Evolutionary conservation across 2,888 invertebrate genomes (phyloP), one percentile per base, ranked within the genome.

Genomic region (Augiades crinisus): DNA sequence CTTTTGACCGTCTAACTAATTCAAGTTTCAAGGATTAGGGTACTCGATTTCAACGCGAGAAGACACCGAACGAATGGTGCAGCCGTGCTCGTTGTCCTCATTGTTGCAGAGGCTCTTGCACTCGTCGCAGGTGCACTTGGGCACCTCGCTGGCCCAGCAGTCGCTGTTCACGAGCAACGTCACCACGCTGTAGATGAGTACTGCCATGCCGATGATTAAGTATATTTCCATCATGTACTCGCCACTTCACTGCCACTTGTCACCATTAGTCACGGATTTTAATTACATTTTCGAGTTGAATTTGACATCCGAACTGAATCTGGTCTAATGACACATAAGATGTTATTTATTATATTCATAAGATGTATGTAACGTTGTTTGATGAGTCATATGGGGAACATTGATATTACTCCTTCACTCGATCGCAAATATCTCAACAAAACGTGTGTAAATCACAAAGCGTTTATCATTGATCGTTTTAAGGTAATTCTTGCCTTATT

Each of bases 51-150:
- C 80, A 50, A 86, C 66, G 4, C 73, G 70, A 10, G 81, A 81
- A 8, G 84, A 86, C 34, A 86, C 79, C 0, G 81, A 82, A 17
- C 52, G 45, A 4, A 64, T 56, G 8, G 60, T 52, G 3, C 72
- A 72, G 17, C 68, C 67, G 55, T 66, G 59, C 24, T 63, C 58
- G 50, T 59, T 66, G 36, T 57, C 61, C 36, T 54, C 51, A 21
- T 54, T 67, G 17, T 68, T 65, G 57, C 70, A 79, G 40, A 79
- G 68, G 60, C 71, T 67, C 61, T 65, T 72, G 64, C 89, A 89
- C 65, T 87, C 85, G 47, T 87, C 86, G 56, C 88, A 89, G 53
- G 68, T 64, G 61, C 88, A 89, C 70, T 75, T 78, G 57, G 76
- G 71, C 38, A 70, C 65, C 50, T 75, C 75, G 43, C 68, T 60